These are phyloP conservation scores for Zeuzera pyrina DNA, from an alignment of 2,888 invertebrate species.

Conservation along the genomic window DNA sequence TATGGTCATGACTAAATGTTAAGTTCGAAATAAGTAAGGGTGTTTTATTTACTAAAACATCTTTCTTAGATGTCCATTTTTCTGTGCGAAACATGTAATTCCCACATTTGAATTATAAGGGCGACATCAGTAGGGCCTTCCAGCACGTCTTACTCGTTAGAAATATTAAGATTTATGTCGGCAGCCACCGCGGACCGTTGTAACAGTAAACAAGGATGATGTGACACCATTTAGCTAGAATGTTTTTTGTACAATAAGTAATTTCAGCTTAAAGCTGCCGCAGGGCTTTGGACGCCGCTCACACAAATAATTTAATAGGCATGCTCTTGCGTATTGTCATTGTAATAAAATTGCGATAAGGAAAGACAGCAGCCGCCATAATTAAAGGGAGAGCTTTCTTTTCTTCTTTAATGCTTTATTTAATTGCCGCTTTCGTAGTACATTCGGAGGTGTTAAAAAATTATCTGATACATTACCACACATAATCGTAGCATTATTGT, in stretches of 20 bases:
- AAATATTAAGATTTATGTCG: conserved; percentile 44
- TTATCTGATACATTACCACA: not conserved
- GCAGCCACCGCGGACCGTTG: conserved; percentile 14
- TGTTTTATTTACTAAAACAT: conserved; percentile 10
- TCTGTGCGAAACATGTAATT: conserved; percentile 19
- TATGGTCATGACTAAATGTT: too few species aligned
- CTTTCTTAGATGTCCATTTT: conserved; percentile 14
- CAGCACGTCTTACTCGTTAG: conserved; percentile 30
- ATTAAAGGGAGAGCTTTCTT: conserved; percentile 52
- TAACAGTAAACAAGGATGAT: conserved; percentile 43
- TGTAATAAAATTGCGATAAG: conserved; percentile 60
- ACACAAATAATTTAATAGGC: conserved; percentile 36
- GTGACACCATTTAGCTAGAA: conserved; percentile 39
- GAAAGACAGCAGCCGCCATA: conserved; percentile 52
- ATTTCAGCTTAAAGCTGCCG: conserved; percentile 6
- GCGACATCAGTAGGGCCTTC: conserved; percentile 19
- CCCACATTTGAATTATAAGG: conserved; percentile 29
- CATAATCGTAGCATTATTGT: too few species aligned
- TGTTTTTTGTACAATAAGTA: conserved; percentile 17
- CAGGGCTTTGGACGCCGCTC: conserved; percentile 2
- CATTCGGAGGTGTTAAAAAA: conserved; percentile 8
- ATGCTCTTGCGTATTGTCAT: conserved; percentile 55
- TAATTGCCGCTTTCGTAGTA: conserved; percentile 39
- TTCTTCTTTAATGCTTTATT: conserved; percentile 40
- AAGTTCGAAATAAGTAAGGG: too few species aligned